Percentiles rank a stretch among this genome's conserved stretches.
Conservation (phyloP, 2,113 vertebrate genomes). For the Macroglossus sobrinus region DNA sequence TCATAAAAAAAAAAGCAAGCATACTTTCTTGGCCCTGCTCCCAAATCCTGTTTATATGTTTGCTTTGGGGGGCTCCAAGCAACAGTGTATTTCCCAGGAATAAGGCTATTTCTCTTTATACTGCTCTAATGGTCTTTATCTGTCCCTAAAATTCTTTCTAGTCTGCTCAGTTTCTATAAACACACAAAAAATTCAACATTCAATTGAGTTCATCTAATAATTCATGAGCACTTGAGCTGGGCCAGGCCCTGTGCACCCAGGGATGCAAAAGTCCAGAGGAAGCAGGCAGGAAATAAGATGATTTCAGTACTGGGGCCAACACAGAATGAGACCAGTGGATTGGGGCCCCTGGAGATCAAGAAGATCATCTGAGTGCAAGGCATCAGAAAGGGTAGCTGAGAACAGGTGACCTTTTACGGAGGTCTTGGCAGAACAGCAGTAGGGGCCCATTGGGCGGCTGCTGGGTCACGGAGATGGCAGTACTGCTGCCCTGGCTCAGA, state of each 20-base stretch:
- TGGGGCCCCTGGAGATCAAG: neutral
- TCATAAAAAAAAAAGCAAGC: neutral
- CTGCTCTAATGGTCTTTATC: neutral
- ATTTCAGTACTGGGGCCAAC: neutral
- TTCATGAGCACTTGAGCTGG: neutral
- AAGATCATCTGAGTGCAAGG: neutral
- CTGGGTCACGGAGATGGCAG: neutral
- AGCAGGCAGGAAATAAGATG: neutral
- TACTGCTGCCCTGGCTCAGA: neutral
- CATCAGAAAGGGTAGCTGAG: neutral
- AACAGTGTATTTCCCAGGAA: neutral
- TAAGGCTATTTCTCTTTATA: neutral
- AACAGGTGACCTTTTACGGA: neutral
- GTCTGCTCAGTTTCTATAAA: neutral
- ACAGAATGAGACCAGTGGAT: neutral
- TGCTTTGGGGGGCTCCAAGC: neutral
- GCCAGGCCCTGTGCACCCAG: neutral
- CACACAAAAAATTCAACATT: neutral
- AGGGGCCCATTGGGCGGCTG: fast-evolving
- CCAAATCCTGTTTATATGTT: neutral
- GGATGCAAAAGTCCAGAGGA: neutral
- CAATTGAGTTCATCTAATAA: neutral
- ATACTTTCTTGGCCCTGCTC: neutral
- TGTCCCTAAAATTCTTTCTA: neutral
- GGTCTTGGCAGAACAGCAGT: neutral